A percentile compares a stretch with the other conserved stretches of the same genome.
These are phyloP conservation scores for Drosophila ironensis DNA, from an alignment of 1,140 invertebrate genomes.

Conservation along the genomic window DNA sequence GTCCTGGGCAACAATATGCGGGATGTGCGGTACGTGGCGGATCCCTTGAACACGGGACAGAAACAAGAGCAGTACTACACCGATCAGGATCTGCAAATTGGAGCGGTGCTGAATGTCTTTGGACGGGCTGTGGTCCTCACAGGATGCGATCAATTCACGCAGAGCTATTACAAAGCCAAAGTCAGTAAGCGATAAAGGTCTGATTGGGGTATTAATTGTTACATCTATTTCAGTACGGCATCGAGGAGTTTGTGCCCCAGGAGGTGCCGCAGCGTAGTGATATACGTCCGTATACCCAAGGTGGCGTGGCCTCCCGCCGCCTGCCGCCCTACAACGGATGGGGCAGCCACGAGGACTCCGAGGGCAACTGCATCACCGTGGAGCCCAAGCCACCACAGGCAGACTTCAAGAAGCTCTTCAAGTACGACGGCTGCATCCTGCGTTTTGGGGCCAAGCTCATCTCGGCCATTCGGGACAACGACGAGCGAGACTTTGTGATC, in stretches of 20 bases:
- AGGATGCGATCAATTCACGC: conserved; percentile 93
- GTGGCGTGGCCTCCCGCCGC: conserved; percentile 80
- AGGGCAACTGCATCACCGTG: conserved; percentile 90
- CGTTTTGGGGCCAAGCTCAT: conserved; percentile 90
- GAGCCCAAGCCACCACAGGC: conserved; percentile 89
- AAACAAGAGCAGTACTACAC: conserved; percentile 85
- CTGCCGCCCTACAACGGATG: conserved; percentile 94
- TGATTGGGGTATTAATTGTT: background rate
- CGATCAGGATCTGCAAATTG: conserved; percentile 89
- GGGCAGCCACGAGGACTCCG: conserved; percentile 93
- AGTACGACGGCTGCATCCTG: conserved; percentile 90
- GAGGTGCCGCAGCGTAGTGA: conserved; percentile 82
- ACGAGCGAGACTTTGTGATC: conserved; percentile 89
- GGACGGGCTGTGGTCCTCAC: conserved; percentile 91
- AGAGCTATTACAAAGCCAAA: conserved; percentile 90
- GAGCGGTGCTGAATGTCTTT: conserved; percentile 89
- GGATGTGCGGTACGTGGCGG: conserved; percentile 85
- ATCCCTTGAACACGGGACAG: conserved; percentile 84
- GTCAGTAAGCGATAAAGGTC: conserved; percentile 8
- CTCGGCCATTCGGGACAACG: conserved; percentile 87
- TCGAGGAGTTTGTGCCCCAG: conserved; percentile 85
- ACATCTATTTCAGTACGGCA: conserved; percentile 56
- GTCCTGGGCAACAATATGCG: conserved; percentile 85
- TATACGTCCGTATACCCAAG: conserved; percentile 48
- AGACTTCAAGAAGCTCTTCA: conserved; percentile 91